Evolutionary conservation across 2,113 vertebrate genomes (phyloP), one percentile per base, ranked within the genome.

Genomic region (Asarcornis scutulata): DNA sequence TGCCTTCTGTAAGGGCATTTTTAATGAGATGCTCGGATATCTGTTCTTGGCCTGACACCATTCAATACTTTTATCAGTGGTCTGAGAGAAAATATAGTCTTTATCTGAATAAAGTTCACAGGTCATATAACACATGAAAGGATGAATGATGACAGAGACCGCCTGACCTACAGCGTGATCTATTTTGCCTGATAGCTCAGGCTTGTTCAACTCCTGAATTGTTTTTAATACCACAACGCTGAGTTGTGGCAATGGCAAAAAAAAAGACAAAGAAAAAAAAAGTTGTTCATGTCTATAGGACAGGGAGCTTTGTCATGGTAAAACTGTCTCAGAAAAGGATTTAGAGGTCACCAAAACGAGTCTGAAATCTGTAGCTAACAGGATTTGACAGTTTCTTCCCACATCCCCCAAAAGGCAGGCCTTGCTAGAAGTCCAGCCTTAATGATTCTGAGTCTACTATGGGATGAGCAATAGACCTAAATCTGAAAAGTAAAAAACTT

Each of bases 361-460:
- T 72, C 53, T 68, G 38, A 91, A 91, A 82, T 55, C 74, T 95
- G 75, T 44, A 89, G 67, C 71, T 89, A 95, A 89, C 67, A 93
- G 82, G 42, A 94, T 91, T 15, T 3, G 31, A 93, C 78, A 93
- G 8, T 79, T 6, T 72, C 14, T 89, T 74, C 17, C 40, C 29
- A 62, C 15, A 60, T 73, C 6, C 1, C 20, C 16, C 11, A 64
- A 59, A 89, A 87, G 17, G 5, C 6, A 89, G 84, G 75, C 38
- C 3, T 3, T 48, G 12, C 53, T 73, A 72, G 18, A 85, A 91
- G 23, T 48, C 46, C 20, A 21, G 46, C 46, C 46, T 48, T 48
- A 10, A 48, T 48, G 46, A 48, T 48, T 48, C 46, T 48, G 21
- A 21, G 46, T 64, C 53, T 69, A 38, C 46, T 84, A 46, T 79